Conservation (phyloP, 2,888 invertebrate genomes). For the Cotesia congregata region DNA sequence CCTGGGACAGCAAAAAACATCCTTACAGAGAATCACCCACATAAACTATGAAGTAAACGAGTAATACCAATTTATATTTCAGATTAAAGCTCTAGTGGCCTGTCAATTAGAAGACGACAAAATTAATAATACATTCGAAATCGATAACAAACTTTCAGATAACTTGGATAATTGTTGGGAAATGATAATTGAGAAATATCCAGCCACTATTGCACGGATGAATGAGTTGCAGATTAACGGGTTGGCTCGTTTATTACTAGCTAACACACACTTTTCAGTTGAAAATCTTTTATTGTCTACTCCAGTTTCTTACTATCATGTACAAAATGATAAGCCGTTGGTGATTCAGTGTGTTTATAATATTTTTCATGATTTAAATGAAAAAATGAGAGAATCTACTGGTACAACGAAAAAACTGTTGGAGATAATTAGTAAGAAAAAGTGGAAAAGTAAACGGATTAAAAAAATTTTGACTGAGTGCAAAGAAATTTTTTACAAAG, state of each 20-base stretch:
- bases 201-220: slow-evolving; percentile 51
- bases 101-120: slow-evolving; percentile 24
- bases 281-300: slow-evolving; percentile 47
- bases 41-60: background rate
- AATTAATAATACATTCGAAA: background rate
- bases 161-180: slow-evolving; percentile 55
- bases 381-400: slow-evolving; percentile 21
- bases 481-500: slow-evolving; percentile 47
- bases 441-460: slow-evolving; percentile 41
- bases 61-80: background rate
- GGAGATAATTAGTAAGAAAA: slow-evolving; percentile 30
- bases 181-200: slow-evolving; percentile 53
- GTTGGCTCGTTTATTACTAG: slow-evolving; percentile 52
- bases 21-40: too few species aligned
- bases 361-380: slow-evolving; percentile 49
- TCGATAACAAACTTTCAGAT: slow-evolving; percentile 36
- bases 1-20: too few species aligned
- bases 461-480: slow-evolving; percentile 48
- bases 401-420: slow-evolving; percentile 25
- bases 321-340: slow-evolving; percentile 55
- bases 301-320: slow-evolving; percentile 38
- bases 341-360: slow-evolving; percentile 49
- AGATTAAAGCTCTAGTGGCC: slow-evolving; percentile 39
- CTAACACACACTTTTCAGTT: slow-evolving; percentile 44
- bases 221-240: slow-evolving; percentile 51